Base-by-base conservation (phyloP, 2,888 invertebrate genomes). In the Hirtodrosophila alboralis region DNA sequence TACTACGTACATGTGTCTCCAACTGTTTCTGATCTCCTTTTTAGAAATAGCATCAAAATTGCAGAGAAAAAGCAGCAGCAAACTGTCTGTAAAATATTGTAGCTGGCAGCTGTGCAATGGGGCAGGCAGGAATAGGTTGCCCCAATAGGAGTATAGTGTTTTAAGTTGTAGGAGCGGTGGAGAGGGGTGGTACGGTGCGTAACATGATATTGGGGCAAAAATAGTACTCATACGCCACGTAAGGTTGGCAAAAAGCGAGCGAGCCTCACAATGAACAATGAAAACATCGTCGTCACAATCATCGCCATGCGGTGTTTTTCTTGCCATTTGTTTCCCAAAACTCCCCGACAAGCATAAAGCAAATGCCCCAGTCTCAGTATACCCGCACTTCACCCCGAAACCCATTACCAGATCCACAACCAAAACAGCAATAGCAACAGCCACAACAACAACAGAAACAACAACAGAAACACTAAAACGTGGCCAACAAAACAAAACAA, bases 231-330 rank as follows among this genome's bases (percentile, higher is more conserved):
- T 41, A 43, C n/a, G 21, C 41, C 13, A 28, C 18, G 27, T 12
- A 4, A 21, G 41, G 23, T 27, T 18, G 34, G 27, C 6, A 40
- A 53, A 41, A 45, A 34, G 13, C 8, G 21, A 26, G 40, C 63
- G 61, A 76, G 81, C 66, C 62, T 77, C 67, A 84, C 61, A 81
- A n/a, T n/a, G 78, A 84, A 84, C 83, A 79, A 79, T 84, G 83
- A 79, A 78, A 84, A 78, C 85, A 79, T 81, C 71, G 78, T 79
- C 78, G 85, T 84, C 83, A 84, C 85, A 79, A 84, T 79, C 85
- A 81, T 84, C 85, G 78, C 78, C 78, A 84, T 84, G 78, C 85
- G 85, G 85, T 77, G 85, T 79, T 77, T 77, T 70, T 18, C 78
- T 84, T 71, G 75, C 75, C 84, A 78, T 78, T 78, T 84, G 78